These are phyloP conservation scores for Glomeris maerens DNA, from an alignment of 1,140 invertebrate genomes.

Conservation along the genomic window DNA sequence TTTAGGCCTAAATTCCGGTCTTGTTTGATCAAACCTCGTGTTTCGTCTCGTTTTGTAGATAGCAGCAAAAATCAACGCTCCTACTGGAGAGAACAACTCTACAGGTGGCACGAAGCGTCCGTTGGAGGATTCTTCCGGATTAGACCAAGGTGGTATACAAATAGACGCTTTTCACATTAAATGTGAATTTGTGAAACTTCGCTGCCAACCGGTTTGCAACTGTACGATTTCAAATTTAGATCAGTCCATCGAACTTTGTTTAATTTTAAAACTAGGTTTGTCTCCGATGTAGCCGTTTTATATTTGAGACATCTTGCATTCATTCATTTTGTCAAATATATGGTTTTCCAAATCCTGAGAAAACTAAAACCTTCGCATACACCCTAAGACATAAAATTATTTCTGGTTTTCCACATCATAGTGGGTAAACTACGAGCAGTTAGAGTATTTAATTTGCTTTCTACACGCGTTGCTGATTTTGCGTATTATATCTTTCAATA, in stretches of 20 bases:
- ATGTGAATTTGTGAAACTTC: too few relatives aligned
- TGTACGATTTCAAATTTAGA: too few relatives aligned
- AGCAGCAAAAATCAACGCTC: constrained; percentile 65
- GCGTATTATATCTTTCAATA: too few relatives aligned
- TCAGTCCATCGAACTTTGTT: constrained; percentile 14
- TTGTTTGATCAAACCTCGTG: constrained; percentile 1
- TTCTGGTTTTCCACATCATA: too few relatives aligned
- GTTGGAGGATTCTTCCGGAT: constrained; percentile 53
- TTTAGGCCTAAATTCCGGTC: not conserved
- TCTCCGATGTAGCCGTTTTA: constrained; percentile 10
- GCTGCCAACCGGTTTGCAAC: too few relatives aligned
- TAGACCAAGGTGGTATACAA: constrained; percentile 17
- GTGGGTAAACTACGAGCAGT: too few relatives aligned
- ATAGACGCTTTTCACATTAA: too few relatives aligned
- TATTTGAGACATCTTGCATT: constrained; percentile 3
- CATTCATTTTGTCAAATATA: not conserved
- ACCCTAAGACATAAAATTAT: too few relatives aligned
- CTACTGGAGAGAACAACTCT: constrained; percentile 38
- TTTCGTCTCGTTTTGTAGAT: constrained; percentile 48
- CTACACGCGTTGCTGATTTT: too few relatives aligned
- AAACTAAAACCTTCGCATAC: too few relatives aligned
- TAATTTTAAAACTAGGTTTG: constrained; percentile 8
- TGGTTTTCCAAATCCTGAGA: too few relatives aligned
- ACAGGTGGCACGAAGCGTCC: constrained; percentile 47
- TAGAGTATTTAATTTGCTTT: too few relatives aligned